These are phyloP conservation scores for Pristionchus maxplancki DNA, from an alignment of 2,888 invertebrate genomes.

Conservation along the genomic window DNA sequence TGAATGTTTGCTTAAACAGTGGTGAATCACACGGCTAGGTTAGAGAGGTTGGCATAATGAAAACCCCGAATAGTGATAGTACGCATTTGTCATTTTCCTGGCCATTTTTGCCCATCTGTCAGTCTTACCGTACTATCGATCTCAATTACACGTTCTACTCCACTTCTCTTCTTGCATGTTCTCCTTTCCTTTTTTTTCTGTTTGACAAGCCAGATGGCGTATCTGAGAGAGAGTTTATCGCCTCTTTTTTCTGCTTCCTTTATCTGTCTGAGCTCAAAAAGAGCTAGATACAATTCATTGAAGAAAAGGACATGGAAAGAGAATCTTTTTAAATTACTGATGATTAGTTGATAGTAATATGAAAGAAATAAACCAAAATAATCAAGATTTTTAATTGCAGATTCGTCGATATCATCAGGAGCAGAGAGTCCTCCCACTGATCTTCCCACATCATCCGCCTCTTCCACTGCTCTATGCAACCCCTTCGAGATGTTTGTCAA, in stretches of 20 bases:
- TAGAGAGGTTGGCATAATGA: neutral
- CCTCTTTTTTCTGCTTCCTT: neutral
- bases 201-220: slow-evolving; percentile 37
- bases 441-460: slow-evolving; percentile 66
- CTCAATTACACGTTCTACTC: slow-evolving; percentile 33
- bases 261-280: neutral
- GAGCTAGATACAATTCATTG: neutral
- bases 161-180: neutral
- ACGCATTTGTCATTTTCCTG: no score
- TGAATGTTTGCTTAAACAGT: neutral
- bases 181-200: slow-evolving; percentile 33
- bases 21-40: neutral
- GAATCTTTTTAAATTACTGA: no score
- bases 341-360: neutral
- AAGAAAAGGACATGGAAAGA: neutral
- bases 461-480: slow-evolving; percentile 51
- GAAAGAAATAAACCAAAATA: neutral
- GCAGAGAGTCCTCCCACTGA: slow-evolving; percentile 69
- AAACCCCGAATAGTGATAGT: no score
- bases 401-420: slow-evolving; percentile 63
- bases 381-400: neutral
- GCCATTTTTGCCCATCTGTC: neutral
- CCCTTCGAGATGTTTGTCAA: slow-evolving; percentile 48
- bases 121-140: neutral
- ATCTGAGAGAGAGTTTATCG: neutral